Conservation (phyloP, 1,140 invertebrate species). For the Trachymyrmex septentrionalis region DNA sequence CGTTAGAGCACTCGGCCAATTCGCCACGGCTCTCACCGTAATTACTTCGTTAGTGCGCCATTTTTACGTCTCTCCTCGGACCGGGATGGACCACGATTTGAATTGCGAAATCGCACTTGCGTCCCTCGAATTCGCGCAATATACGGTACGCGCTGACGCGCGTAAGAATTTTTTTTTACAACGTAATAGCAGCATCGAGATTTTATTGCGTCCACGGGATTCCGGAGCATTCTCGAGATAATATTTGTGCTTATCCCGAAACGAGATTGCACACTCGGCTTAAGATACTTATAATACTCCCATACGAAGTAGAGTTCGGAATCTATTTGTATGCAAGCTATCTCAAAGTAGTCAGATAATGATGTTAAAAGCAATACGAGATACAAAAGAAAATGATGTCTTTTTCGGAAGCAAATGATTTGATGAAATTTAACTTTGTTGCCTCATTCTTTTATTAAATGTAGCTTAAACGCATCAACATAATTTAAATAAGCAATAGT, state of each 20-base stretch:
- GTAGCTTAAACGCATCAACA: not conserved
- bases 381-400: not conserved
- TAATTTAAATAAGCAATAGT: not conserved
- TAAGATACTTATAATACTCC: not conserved
- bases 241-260: conserved; percentile 1
- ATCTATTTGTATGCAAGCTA: not conserved
- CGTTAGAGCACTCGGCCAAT: conserved; percentile 47
- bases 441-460: not conserved
- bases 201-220: conserved; percentile 44
- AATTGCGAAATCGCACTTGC: conserved; percentile 11
- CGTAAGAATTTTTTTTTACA: conserved; percentile 23
- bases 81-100: conserved; percentile 19
- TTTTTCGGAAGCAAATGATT: not conserved
- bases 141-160: not conserved
- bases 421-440: not conserved
- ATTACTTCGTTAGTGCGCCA: conserved; percentile 60
- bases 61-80: conserved; percentile 20
- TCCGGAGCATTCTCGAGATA: conserved; percentile 6
- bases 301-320: not conserved
- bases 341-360: not conserved
- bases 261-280: conserved; percentile 12
- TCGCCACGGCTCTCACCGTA: conserved; percentile 52
- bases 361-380: not conserved
- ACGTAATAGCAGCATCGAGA: conserved; percentile 26
- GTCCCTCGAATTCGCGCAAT: conserved; percentile 7